phyloP scores from a whole-genome alignment of 2,888 invertebrate genomes.

The Dasypolia templi region DNA sequence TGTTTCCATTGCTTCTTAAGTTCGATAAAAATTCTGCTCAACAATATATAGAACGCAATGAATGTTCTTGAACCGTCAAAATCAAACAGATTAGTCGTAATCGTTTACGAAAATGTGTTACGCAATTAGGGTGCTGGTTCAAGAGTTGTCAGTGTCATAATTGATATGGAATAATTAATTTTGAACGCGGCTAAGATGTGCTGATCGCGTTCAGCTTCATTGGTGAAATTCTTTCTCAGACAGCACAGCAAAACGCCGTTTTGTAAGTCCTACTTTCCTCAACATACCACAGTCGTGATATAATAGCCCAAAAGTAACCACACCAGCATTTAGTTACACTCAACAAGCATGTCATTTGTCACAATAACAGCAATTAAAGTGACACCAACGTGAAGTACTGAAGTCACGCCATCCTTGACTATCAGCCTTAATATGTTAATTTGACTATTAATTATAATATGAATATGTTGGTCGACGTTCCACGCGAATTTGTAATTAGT shows the following conservation, averaged over 20 bases:
- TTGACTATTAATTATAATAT: slow-evolving; percentile 55
- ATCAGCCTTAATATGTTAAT: slow-evolving; percentile 54
- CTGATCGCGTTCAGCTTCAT: neutral
- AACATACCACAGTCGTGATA: slow-evolving; percentile 1
- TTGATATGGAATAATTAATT: too few relatives aligned
- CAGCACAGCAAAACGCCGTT: neutral
- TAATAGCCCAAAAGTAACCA: slow-evolving; percentile 1
- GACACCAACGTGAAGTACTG: slow-evolving; percentile 11
- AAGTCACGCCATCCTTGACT: slow-evolving; percentile 48
- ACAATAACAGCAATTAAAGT: slow-evolving; percentile 59
- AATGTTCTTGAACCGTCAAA: too few relatives aligned
- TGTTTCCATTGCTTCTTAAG: too few relatives aligned
- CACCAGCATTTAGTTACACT: slow-evolving; percentile 6
- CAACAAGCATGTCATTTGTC: slow-evolving; percentile 53
- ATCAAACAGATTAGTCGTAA: too few relatives aligned
- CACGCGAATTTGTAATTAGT: slow-evolving; percentile 63
- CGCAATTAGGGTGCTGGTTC: too few relatives aligned
- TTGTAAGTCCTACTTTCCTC: neutral
- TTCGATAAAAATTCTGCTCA: too few relatives aligned
- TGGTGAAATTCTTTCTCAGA: neutral
- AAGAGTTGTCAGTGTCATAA: too few relatives aligned
- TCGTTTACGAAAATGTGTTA: too few relatives aligned
- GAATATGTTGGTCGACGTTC: slow-evolving; percentile 22
- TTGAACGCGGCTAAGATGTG: neutral
- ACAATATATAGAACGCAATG: too few relatives aligned